A percentile compares a stretch with the other conserved stretches of the same genome.
phyloP scores from a whole-genome alignment of 2,888 invertebrate genomes.

The Apamea sordens region DNA sequence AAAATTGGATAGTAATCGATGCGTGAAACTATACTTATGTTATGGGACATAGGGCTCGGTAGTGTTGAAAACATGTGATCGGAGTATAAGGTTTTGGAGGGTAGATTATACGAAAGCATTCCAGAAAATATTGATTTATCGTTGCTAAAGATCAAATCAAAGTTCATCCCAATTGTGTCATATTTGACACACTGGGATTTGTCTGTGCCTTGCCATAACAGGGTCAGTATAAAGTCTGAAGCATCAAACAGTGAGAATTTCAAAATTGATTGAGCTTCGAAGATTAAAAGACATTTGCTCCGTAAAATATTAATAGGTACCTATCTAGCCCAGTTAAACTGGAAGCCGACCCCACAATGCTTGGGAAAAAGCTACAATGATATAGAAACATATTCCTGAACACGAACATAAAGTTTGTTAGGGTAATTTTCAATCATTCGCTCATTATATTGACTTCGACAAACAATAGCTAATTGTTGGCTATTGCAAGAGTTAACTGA shows the following conservation, averaged over 20 bases:
- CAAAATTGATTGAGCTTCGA: background rate
- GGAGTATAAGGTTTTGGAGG: background rate
- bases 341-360: constrained; percentile 37
- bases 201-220: background rate
- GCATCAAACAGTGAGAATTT: background rate
- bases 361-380: constrained; percentile 40
- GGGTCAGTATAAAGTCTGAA: background rate
- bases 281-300: background rate
- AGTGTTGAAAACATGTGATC: constrained; percentile 42
- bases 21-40: constrained; percentile 81
- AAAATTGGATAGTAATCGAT: constrained; percentile 89
- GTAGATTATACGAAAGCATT: background rate
- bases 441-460: constrained; percentile 63
- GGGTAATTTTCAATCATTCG: constrained; percentile 64
- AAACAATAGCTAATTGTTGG: constrained; percentile 69
- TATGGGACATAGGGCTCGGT: constrained; percentile 61
- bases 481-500: constrained; percentile 64
- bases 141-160: background rate
- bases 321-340: background rate
- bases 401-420: constrained; percentile 60
- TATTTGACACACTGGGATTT: background rate
- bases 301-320: background rate
- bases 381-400: constrained; percentile 54
- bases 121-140: background rate
- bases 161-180: background rate